Evolutionary conservation across 2,797 vertebrate species (phyloP).

Genomic region (Diglossa cyanea): DNA sequence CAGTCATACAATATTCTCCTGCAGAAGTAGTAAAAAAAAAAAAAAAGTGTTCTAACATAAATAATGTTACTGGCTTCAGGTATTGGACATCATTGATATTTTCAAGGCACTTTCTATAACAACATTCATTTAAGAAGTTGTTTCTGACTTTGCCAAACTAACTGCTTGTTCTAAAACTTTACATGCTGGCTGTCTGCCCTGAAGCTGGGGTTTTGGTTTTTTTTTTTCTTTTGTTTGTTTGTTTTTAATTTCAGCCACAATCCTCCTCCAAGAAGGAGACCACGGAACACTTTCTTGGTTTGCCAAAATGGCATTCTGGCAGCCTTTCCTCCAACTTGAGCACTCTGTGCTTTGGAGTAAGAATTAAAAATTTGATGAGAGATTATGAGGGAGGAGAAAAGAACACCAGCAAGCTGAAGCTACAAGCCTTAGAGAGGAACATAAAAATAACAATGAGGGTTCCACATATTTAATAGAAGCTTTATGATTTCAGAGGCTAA

Average conservation of each 20-base stretch:
- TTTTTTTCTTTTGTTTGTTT: neutral
- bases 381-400: neutral
- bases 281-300: neutral
- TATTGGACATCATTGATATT: neutral
- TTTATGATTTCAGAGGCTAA: constrained; percentile 10
- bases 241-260: constrained; percentile 30
- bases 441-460: neutral
- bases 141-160: constrained; percentile 29
- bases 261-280: neutral
- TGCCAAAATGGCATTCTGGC: neutral
- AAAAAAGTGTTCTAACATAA: neutral
- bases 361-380: neutral
- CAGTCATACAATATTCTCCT: neutral
- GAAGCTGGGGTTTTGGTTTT: neutral
- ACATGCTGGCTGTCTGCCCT: neutral
- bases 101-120: constrained; percentile 8
- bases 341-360: neutral
- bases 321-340: neutral
- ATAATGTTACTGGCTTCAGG: neutral
- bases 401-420: neutral
- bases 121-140: neutral
- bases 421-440: neutral
- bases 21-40: neutral
- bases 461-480: neutral
- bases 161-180: constrained; percentile 30